These are phyloP conservation scores for Galeopterus variegatus DNA, from an alignment of 2,113 vertebrate genomes.

Conservation along the genomic window DNA sequence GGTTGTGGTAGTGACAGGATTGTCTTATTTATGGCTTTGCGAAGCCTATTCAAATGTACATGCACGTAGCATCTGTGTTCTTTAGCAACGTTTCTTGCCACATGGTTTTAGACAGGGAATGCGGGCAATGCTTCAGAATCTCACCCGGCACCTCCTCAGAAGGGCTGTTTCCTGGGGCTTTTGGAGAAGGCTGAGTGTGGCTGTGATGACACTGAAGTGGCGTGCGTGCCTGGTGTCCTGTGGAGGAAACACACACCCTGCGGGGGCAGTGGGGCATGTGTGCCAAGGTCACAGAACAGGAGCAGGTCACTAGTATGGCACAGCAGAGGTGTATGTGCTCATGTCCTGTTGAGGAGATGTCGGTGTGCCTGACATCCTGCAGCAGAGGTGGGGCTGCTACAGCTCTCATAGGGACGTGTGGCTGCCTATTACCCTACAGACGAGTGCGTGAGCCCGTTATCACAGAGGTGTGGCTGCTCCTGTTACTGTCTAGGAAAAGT, in stretches of 20 bases:
- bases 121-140: not conserved
- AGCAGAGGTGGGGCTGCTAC: accelerated
- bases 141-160: not conserved
- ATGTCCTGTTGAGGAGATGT: too few relatives aligned
- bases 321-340: not conserved
- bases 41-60: accelerated
- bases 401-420: not conserved
- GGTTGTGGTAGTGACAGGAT: accelerated
- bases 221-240: not conserved
- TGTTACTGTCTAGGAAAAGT: accelerated
- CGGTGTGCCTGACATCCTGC: not conserved
- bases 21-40: not conserved
- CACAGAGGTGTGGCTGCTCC: accelerated
- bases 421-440: not conserved
- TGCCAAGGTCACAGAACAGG: accelerated
- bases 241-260: too few relatives aligned
- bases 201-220: not conserved
- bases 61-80: not conserved
- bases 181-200: accelerated
- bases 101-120: conserved; percentile 43
- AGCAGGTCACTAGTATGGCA: not conserved
- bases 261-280: not conserved
- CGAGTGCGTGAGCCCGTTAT: not conserved
- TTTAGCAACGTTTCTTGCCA: not conserved
- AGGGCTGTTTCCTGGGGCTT: not conserved